Percentiles rank a stretch among this genome's conserved stretches.
Evolutionary conservation across 2,113 vertebrate genomes (phyloP).

Genomic region (Sclerurus mexicanus): DNA sequence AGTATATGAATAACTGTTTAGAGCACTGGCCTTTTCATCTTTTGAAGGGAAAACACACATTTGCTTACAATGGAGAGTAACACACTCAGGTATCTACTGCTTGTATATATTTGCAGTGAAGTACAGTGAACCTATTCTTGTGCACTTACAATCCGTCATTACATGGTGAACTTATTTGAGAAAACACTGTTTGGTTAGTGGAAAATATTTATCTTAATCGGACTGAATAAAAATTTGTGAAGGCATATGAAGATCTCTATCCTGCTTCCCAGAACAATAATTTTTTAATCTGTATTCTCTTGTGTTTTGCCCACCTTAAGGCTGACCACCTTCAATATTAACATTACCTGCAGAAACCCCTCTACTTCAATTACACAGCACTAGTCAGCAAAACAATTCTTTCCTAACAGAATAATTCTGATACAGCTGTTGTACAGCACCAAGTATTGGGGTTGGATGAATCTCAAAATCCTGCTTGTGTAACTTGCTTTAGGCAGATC

Average conservation of each 20-base stretch:
- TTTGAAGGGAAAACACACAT: neutral
- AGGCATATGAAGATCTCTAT: neutral
- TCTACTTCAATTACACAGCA: neutral
- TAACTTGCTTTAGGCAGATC: neutral
- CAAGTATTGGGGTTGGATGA: neutral
- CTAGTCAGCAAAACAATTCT: neutral
- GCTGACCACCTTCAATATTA: neutral
- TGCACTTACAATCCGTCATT: neutral
- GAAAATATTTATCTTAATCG: neutral
- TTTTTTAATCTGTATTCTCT: neutral
- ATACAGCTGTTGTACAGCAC: neutral
- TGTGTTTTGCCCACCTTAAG: neutral
- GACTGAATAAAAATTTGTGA: neutral
- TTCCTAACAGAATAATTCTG: neutral
- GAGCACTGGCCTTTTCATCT: neutral
- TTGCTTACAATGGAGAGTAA: neutral
- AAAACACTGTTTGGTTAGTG: neutral
- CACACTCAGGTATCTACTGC: neutral
- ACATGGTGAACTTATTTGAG: neutral
- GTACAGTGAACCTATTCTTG: neutral
- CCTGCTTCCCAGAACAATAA: neutral
- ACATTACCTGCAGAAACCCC: neutral
- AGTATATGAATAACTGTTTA: neutral
- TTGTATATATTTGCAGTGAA: neutral
- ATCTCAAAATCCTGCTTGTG: neutral